Evolutionary conservation across 1,140 invertebrate genomes (phyloP).

Genomic region (Forficula auricularia): DNA sequence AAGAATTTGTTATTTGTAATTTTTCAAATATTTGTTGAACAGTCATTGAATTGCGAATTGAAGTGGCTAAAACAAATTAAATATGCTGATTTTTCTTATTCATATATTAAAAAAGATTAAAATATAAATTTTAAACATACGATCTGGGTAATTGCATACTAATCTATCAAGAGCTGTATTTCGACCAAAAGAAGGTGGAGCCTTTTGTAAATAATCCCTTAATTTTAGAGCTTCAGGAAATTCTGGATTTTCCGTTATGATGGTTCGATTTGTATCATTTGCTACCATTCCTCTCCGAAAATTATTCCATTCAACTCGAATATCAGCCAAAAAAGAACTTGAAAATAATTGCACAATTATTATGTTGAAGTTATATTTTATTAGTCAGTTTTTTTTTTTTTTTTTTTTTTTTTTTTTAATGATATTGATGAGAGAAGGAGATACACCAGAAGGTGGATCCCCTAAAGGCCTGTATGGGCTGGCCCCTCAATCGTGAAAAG

Average conservation of each 20-base stretch:
- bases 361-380: too few species aligned
- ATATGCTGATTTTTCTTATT: neutral
- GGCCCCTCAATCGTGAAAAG: too few species aligned
- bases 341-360: constrained; percentile 9
- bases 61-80: constrained; percentile 17
- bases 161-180: constrained; percentile 13
- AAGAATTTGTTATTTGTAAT: too few species aligned
- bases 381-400: too few species aligned
- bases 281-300: constrained; percentile 26
- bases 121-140: too few species aligned
- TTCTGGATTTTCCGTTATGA: constrained; percentile 29
- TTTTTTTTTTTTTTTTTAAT: too few species aligned
- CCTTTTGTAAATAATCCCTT: constrained; percentile 17
- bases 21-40: constrained; percentile 29
- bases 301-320: constrained; percentile 23
- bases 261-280: constrained; percentile 16
- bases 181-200: constrained; percentile 8
- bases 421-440: too few species aligned
- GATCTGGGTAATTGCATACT: constrained; percentile 18
- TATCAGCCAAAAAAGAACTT: constrained; percentile 27
- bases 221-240: constrained; percentile 21
- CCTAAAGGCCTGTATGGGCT: too few species aligned
- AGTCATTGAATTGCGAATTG: constrained; percentile 29
- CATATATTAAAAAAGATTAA: neutral
- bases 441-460: too few species aligned